Evolutionary conservation across 1,140 invertebrate species (phyloP), one percentile per base, ranked within the genome.

Genomic region (Caenorhabditis tropicalis): DNA sequence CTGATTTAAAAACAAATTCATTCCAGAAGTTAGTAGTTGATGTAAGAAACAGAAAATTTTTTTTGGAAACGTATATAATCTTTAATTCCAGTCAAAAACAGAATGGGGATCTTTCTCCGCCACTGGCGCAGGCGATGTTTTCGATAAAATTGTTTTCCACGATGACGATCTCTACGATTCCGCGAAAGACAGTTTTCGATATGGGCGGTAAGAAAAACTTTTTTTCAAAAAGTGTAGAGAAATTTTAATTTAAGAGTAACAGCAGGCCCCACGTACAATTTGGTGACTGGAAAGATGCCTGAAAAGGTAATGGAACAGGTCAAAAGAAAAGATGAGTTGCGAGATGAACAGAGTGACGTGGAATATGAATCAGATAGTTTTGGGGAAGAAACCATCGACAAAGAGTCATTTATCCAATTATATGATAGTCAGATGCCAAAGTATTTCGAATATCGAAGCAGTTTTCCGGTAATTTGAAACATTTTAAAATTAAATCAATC

Each of bases 81-180:
- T 1, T 19, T 58, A 1, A 36, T 65, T 36, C 21, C 31, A 65
- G 33, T 65, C 33, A 7, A 16, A n/a, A 33, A 36, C 10, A 7
- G 0, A 19, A 7, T 65, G 29, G 58, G 21, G 27, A 12, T 31
- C 56, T 29, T 29, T 27, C 49, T 7, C 43, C n/a, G 19, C 10
- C n/a, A n/a, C 10, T 19, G 48, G 48, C 10, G 24, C 3, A 27
- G 53, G 21, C 15, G 10, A 33, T 4, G n/a, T 36, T 2, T 65
- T 65, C 33, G 58, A 65, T 24, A 65, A 65, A 65, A 65, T 65
- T 5, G 58, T 39, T n/a, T 65, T 65, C n/a, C 58, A 36, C 33
- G 58, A 65, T 24, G 58, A 39, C 10, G 58, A 60, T 12, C 24
- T 39, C 15, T 65, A 39, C 21, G 33, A 33, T 19, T 36, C n/a